Percentiles rank a stretch among this genome's conserved stretches.
Conservation (phyloP, 2,888 invertebrate genomes). For the Tetrapedia diversipes region DNA sequence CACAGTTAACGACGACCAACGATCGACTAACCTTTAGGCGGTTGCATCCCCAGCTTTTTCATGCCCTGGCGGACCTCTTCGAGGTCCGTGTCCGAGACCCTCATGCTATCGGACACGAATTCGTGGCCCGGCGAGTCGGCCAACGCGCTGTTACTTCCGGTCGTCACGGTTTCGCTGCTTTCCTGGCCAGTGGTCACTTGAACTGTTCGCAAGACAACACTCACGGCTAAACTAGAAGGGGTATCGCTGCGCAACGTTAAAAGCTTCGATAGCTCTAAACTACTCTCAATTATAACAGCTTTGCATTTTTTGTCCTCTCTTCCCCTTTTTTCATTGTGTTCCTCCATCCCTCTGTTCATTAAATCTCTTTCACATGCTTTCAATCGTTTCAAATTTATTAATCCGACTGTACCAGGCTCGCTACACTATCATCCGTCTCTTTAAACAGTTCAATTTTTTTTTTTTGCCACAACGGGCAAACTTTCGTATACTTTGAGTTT, state of each 20-base stretch:
- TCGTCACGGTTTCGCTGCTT: conserved; percentile 52
- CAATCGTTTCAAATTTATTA: too few relatives aligned
- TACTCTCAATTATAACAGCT: neutral
- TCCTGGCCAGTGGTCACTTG: conserved; percentile 72
- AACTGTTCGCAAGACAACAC: conserved; percentile 79
- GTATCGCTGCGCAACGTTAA: conserved; percentile 48
- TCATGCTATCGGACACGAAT: conserved; percentile 91
- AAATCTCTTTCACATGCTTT: too few relatives aligned
- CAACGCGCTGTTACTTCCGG: conserved; percentile 59
- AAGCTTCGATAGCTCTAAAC: conserved; percentile 16
- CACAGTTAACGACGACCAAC: conserved; percentile 70
- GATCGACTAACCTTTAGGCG: conserved; percentile 85
- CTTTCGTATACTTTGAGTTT: too few relatives aligned
- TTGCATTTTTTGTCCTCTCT: neutral
- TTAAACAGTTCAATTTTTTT: too few relatives aligned
- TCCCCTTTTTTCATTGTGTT: too few relatives aligned
- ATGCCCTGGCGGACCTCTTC: conserved; percentile 90
- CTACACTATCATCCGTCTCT: conserved; percentile 4
- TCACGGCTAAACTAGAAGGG: conserved; percentile 75
- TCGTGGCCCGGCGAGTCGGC: conserved; percentile 85
- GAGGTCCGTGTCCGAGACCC: conserved; percentile 87
- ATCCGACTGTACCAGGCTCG: neutral
- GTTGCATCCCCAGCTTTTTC: conserved; percentile 88
- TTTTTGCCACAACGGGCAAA: too few relatives aligned
- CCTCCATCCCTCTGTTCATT: too few relatives aligned